phyloP scores from a whole-genome alignment of 2,797 vertebrate species.

The Oreochromis mossambicus region DNA sequence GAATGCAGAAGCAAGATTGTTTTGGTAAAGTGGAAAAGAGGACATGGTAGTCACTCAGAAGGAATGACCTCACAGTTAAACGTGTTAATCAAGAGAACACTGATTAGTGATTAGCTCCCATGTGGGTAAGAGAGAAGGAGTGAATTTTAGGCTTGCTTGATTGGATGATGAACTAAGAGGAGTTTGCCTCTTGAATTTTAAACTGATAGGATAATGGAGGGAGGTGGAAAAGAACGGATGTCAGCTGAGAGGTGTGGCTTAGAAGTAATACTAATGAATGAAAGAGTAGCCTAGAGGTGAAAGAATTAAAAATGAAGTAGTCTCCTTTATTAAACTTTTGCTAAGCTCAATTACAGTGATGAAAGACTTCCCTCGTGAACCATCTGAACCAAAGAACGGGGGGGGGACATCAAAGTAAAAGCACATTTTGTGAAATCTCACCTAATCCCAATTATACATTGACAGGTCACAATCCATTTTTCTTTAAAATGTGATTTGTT shows the following conservation, averaged over 20 bases:
- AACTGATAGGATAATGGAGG: conserved; percentile 26
- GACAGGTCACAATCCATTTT: not conserved
- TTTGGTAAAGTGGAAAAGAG: not conserved
- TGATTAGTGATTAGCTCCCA: conserved; percentile 38
- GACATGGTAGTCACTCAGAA: not conserved
- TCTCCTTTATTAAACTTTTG: conserved; percentile 51
- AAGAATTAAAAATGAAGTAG: conserved; percentile 54
- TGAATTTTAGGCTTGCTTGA: conserved; percentile 29
- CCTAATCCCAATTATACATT: not conserved
- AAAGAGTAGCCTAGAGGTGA: conserved; percentile 45
- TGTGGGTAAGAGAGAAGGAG: conserved; percentile 17
- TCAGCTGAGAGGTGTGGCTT: conserved; percentile 45
- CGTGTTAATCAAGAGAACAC: conserved; percentile 32
- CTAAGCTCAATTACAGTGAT: conserved; percentile 39
- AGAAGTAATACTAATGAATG: conserved; percentile 44
- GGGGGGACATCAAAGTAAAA: conserved; percentile 17
- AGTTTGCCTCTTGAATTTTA: conserved; percentile 41
- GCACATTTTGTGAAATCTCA: conserved; percentile 9
- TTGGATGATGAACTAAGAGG: conserved; percentile 39
- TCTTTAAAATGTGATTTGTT: conserved; percentile 15
- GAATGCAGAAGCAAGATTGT: not conserved
- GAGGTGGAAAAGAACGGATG: conserved; percentile 10
- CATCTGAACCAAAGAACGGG: conserved; percentile 28
- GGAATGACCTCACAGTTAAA: not conserved
- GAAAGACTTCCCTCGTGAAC: conserved; percentile 41